Evolutionary conservation across 2,797 vertebrate species (phyloP), one percentile per base, ranked within the genome.

Genomic region (Chrysocyon brachyurus): DNA sequence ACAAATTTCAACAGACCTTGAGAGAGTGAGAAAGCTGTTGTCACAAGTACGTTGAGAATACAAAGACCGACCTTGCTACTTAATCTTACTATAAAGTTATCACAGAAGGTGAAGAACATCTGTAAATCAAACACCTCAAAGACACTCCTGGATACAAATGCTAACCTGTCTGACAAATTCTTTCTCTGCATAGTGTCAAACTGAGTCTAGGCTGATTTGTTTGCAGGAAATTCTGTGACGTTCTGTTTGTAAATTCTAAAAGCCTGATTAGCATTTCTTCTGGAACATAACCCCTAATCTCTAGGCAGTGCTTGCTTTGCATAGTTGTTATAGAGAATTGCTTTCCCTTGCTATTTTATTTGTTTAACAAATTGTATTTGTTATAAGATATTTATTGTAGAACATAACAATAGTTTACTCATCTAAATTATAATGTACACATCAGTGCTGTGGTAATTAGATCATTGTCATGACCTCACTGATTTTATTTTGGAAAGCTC

Each of bases 401-500:
- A 19, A 56, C 21, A 16, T 63, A 46, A 46, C 26, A 75, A 52
- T 31, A 28, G 54, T 86, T 89, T 28, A 83, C 49, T 82, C 36
- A 1, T 83, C 40, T 87, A 16, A 84, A 28, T 61, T 14, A 36
- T 33, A 57, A 59, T 12, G 6, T 77, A 61, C 49, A 63, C 5
- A 19, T 59, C 21, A 31, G 70, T 68, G 28, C 21, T 57, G 21
- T 24, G 24, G 24, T 68, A 40, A 79, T 84, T 36, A 56, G 57
- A 85, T 90, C 40, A 5, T 19, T 66, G 15, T 77, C 59, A 9
- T 91, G 91, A 96, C 28, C 57, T 90, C 90, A 86, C 26, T 68
- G 6, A 59, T 64, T 94, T 86, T 59, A 49, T 54, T 91, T 79
- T 92, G 83, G 46, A 88, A 97, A 87, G n/a, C 57, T 64, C 28